Conservation (phyloP, 2,113 vertebrate genomes). For the Mus musculus region DNA sequence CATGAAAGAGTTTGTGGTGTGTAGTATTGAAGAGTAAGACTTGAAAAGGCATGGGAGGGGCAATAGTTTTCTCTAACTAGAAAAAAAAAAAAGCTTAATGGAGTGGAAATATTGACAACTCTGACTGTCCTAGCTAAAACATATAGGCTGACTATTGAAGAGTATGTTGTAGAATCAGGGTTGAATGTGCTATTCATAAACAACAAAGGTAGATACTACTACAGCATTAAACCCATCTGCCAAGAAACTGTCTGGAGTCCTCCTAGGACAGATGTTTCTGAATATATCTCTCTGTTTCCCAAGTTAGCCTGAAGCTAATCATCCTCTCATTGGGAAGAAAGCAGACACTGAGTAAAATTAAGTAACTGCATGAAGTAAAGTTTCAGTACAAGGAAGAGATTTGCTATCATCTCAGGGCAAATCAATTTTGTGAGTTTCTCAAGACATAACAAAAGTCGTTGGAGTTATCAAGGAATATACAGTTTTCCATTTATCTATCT, state of each 20-base stretch:
- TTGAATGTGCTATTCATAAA: fast-evolving
- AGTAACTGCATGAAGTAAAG: neutral
- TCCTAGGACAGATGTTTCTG: too few species aligned
- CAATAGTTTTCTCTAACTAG: neutral
- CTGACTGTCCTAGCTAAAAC: too few species aligned
- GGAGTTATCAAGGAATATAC: too few species aligned
- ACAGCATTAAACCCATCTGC: fast-evolving
- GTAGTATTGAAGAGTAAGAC: neutral
- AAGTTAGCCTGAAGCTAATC: neutral
- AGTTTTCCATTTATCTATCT: too few species aligned
- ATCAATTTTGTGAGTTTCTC: neutral
- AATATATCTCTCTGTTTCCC: neutral
- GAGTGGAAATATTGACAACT: too few species aligned
- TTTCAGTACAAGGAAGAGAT: neutral
- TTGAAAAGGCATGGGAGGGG: neutral
- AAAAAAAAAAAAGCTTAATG: neutral
- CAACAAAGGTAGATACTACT: too few species aligned
- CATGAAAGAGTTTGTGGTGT: neutral
- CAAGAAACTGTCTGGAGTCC: neutral
- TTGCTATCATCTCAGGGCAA: neutral
- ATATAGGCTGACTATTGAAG: neutral
- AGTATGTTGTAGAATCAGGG: neutral
- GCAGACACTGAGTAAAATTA: neutral
- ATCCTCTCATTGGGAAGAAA: neutral
- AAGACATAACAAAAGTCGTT: neutral